Conservation (phyloP, 2,888 invertebrate species). For the Terebella lapidaria region DNA sequence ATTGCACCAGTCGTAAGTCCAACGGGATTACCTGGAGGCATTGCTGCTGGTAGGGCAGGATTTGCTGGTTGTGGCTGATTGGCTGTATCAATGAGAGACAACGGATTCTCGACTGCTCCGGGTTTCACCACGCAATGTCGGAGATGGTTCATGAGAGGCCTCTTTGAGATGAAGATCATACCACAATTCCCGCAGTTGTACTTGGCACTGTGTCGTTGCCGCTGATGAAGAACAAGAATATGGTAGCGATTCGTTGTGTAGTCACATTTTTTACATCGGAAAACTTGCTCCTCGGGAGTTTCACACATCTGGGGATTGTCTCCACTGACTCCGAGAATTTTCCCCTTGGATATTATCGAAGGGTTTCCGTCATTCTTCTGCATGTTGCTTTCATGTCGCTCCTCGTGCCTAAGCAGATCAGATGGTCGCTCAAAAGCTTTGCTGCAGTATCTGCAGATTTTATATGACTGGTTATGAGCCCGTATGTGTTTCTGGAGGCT, state of each 20-base stretch:
- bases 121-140: not conserved
- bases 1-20: no score
- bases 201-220: not conserved
- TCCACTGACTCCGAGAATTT: not conserved
- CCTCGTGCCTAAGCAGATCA: constrained; percentile 17
- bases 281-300: not conserved
- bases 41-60: no score
- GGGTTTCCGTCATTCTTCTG: not conserved
- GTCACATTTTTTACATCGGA: not conserved
- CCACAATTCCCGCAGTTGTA: not conserved
- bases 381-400: constrained; percentile 8
- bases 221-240: not conserved
- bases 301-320: no score
- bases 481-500: constrained; percentile 12
- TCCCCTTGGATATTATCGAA: not conserved
- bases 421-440: constrained; percentile 18
- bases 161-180: constrained; percentile 1
- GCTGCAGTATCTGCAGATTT: constrained; percentile 15
- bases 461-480: constrained; percentile 11
- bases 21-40: no score
- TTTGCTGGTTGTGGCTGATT: no score
- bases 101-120: not conserved
- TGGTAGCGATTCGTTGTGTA: not conserved
- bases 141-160: not conserved
- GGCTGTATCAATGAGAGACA: no score